A percentile compares a stretch with the other conserved stretches of the same genome.
phyloP scores from a whole-genome alignment of 2,113 vertebrate genomes.

The Gopherus evgoodei region DNA sequence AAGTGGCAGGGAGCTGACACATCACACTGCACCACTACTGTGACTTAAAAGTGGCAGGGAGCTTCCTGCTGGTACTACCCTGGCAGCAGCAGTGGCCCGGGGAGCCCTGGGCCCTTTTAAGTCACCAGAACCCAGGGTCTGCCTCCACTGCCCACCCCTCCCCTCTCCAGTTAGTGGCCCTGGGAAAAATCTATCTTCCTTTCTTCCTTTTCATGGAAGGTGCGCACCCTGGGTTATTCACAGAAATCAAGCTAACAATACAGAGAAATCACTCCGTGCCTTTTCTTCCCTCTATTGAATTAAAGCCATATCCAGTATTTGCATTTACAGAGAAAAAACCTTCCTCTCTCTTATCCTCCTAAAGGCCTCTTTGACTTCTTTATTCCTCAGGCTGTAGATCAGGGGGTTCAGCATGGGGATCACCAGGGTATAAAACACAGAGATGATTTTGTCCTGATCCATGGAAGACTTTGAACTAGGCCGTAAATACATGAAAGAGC shows the following conservation, averaged over 20 bases:
- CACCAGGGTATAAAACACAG: not conserved
- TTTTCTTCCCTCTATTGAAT: not conserved
- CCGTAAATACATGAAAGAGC: not conserved
- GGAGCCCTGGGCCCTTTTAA: too few relatives aligned
- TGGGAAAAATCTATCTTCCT: not conserved
- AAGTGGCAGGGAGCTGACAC: too few relatives aligned
- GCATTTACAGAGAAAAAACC: not conserved
- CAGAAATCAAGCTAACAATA: not conserved
- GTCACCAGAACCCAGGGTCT: too few relatives aligned
- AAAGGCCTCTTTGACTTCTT: too few relatives aligned
- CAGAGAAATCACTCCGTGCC: not conserved
- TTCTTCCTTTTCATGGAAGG: not conserved
- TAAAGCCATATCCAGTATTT: not conserved
- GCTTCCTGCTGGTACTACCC: too few relatives aligned
- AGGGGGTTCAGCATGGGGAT: not conserved
- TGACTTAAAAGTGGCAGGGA: too few relatives aligned
- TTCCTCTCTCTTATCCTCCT: not conserved
- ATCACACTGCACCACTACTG: too few relatives aligned
- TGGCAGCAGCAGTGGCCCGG: too few relatives aligned
- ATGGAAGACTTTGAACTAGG: not conserved
- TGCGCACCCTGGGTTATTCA: not conserved
- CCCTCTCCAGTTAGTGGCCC: too few relatives aligned
- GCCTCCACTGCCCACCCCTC: too few relatives aligned
- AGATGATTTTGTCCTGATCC: not conserved
- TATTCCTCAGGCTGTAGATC: conserved; percentile 28